Evolutionary conservation across 2,797 vertebrate genomes (phyloP).

Genomic region (Rhynchonycteris naso): DNA sequence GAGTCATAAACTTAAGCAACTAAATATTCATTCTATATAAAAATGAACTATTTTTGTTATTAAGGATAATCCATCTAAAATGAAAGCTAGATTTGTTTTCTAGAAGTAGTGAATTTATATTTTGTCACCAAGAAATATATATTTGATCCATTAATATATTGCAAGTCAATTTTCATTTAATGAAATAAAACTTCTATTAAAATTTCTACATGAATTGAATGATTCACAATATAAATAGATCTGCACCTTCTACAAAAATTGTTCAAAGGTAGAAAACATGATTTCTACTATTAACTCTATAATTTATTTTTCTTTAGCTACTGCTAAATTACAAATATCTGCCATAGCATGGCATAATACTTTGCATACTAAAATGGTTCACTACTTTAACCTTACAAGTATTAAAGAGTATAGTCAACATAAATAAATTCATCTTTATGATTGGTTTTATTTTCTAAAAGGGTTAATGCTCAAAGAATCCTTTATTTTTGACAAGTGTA

Average conservation of each 20-base stretch:
- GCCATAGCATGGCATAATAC: background rate
- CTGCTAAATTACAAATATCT: slow-evolving; percentile 58
- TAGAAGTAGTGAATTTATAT: background rate
- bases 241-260: background rate
- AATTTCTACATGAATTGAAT: slow-evolving; percentile 3
- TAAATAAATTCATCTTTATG: slow-evolving; percentile 43
- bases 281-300: slow-evolving; percentile 36
- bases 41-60: slow-evolving; percentile 36
- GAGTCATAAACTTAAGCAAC: background rate
- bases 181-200: slow-evolving; percentile 44
- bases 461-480: slow-evolving; percentile 67
- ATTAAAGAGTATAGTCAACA: slow-evolving; percentile 43
- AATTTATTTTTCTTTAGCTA: slow-evolving; percentile 57
- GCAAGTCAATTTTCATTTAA: background rate
- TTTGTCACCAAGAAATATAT: background rate
- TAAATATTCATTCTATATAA: background rate
- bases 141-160: background rate
- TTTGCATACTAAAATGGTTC: slow-evolving; percentile 51
- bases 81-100: background rate
- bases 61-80: slow-evolving; percentile 39
- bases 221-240: slow-evolving; percentile 12
- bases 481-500: slow-evolving; percentile 74
- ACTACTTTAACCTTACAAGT: background rate
- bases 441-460: slow-evolving; percentile 63
- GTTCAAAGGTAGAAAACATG: background rate